These are phyloP conservation scores for Melanotaenia parkinsoni DNA, from an alignment of 2,797 vertebrate genomes.

Conservation along the genomic window DNA sequence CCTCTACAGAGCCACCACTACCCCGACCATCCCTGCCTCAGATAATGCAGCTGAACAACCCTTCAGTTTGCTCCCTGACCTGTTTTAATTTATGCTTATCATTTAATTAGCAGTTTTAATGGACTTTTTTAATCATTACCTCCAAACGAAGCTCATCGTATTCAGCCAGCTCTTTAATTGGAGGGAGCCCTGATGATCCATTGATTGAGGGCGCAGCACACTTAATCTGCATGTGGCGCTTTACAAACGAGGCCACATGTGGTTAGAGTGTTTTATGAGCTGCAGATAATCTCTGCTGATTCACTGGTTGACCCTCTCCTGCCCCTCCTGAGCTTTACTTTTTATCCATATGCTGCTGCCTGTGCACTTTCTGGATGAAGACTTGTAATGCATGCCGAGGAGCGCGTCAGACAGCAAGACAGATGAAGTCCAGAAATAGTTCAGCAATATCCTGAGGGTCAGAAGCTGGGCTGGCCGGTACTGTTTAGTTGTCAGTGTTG, in stretches of 20 bases:
- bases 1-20: no score
- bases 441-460: slow-evolving; percentile 11
- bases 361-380: slow-evolving; percentile 19
- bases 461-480: slow-evolving; percentile 21
- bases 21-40: not conserved
- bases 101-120: slow-evolving; percentile 82
- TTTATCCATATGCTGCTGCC: slow-evolving; percentile 36
- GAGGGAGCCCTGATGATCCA: slow-evolving; percentile 69
- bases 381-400: not conserved
- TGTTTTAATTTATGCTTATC: slow-evolving; percentile 81
- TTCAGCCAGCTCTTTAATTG: slow-evolving; percentile 62
- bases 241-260: slow-evolving; percentile 60
- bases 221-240: slow-evolving; percentile 60
- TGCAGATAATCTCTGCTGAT: slow-evolving; percentile 58
- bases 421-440: slow-evolving; percentile 28
- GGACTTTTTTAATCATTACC: slow-evolving; percentile 61
- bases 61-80: slow-evolving; percentile 62
- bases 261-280: slow-evolving; percentile 56
- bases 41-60: slow-evolving; percentile 23
- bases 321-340: slow-evolving; percentile 15
- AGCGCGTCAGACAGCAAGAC: not conserved
- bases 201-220: slow-evolving; percentile 53
- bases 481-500: slow-evolving; percentile 28
- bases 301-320: slow-evolving; percentile 34
- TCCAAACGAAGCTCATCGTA: slow-evolving; percentile 55